Conservation (phyloP, 2,888 invertebrate species). For the Tenthredo amoena region DNA sequence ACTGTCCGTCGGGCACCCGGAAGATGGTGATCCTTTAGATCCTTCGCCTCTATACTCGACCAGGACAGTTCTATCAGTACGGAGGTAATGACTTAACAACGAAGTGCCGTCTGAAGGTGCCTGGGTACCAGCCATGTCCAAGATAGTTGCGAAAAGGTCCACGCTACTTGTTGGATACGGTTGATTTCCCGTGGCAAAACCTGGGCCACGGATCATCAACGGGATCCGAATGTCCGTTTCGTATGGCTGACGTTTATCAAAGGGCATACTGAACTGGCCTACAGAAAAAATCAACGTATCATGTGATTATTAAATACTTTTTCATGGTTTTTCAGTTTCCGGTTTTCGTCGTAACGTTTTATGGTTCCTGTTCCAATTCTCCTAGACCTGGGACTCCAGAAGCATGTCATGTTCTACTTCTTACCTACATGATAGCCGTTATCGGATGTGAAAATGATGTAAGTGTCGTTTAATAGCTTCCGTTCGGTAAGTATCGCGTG, state of each 20-base stretch:
- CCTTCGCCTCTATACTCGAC: constrained; percentile 93
- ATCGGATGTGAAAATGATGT: constrained; percentile 92
- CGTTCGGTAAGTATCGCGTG: constrained; percentile 80
- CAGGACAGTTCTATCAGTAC: constrained; percentile 82
- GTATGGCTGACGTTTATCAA: constrained; percentile 94
- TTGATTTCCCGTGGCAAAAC: constrained; percentile 79
- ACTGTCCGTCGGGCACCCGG: constrained; percentile 83
- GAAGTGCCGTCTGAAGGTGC: constrained; percentile 76
- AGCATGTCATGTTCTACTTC: constrained; percentile 56
- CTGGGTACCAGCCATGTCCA: constrained; percentile 84
- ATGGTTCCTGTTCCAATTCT: not conserved
- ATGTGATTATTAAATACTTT: not conserved
- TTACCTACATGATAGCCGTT: constrained; percentile 94
- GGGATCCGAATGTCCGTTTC: constrained; percentile 94
- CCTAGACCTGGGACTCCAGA: not conserved
- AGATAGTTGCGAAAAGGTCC: constrained; percentile 92
- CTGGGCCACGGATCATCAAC: constrained; percentile 89
- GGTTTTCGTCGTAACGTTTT: too few relatives aligned
- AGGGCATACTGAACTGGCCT: constrained; percentile 94
- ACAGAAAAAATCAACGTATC: constrained; percentile 42
- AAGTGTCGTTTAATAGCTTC: constrained; percentile 85
- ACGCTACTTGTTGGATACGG: constrained; percentile 85
- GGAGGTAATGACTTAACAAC: constrained; percentile 65
- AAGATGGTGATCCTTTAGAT: constrained; percentile 79
- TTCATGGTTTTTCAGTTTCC: too few relatives aligned